Evolutionary conservation across 2,888 invertebrate genomes (phyloP).

Genomic region (Clostera curtula): DNA sequence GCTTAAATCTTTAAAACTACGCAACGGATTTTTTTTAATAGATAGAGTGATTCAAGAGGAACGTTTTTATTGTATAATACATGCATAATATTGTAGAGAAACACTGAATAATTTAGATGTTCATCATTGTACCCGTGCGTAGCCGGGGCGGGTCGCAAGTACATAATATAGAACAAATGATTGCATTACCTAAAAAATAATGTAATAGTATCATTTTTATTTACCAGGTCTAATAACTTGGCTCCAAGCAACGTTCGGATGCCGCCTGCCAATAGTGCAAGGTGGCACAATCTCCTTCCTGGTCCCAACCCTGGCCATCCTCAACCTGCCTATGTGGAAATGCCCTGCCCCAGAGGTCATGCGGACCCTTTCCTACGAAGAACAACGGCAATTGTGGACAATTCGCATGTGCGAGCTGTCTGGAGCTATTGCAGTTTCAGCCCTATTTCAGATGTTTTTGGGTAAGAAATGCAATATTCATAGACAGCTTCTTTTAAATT

Average conservation of each 20-base stretch:
- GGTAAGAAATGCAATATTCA: too few relatives aligned
- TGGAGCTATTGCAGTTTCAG: conserved; percentile 87
- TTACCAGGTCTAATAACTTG: conserved; percentile 80
- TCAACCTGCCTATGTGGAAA: conserved; percentile 81
- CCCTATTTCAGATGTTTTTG: conserved; percentile 83
- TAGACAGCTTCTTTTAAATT: too few relatives aligned
- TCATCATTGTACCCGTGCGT: too few relatives aligned
- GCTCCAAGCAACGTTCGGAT: conserved; percentile 83
- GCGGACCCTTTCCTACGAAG: conserved; percentile 67
- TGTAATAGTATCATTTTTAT: background rate
- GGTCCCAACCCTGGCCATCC: conserved; percentile 84
- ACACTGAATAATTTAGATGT: too few relatives aligned
- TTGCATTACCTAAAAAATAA: background rate
- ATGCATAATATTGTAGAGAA: too few relatives aligned
- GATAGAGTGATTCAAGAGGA: too few relatives aligned
- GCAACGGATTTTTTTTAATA: too few relatives aligned
- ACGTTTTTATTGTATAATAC: too few relatives aligned
- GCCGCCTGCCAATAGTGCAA: conserved; percentile 84
- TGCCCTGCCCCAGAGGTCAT: conserved; percentile 76
- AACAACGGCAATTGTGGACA: conserved; percentile 80
- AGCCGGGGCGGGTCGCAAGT: too few relatives aligned
- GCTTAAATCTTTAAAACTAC: too few relatives aligned
- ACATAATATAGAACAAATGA: too few relatives aligned
- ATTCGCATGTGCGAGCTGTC: conserved; percentile 86
- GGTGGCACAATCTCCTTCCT: conserved; percentile 88